Base-by-base conservation (phyloP, 2,113 vertebrate species). In the Tragelaphus scriptus region DNA sequence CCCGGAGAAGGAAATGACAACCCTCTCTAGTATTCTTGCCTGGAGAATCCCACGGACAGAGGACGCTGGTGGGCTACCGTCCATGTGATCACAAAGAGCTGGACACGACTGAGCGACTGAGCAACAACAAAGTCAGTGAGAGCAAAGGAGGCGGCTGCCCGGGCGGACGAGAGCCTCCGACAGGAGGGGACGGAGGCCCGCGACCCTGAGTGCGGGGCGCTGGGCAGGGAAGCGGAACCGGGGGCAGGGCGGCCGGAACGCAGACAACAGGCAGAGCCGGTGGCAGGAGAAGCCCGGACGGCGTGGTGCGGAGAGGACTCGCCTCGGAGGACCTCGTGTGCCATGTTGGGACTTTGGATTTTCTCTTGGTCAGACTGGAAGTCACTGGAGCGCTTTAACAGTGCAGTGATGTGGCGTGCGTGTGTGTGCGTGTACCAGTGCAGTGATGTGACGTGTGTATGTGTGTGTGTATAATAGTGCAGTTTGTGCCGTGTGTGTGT, bases 271-370 rank as follows among this genome's bases (percentile, higher is more conserved):
- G 17, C 15, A n/a, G 61, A 26, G 9, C 6, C 5, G 6, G 10
- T 4, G 32, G 36, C 10, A 25, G 19, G 23, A 53, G 13, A 28
- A 15, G 6, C 13, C n/a, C 53, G 86, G 77, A 77, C 14, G 9
- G 10, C 0, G 1, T 40, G n/a, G 11, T 7, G 1, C 7, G 15
- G 17, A 36, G 32, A 9, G 53, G 9, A 23, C 21, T 5, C 9
- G 11, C 36, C n/a, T 8, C 0, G 5, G 80, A 55, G 40, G 11
- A 13, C 19, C n/a, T 13, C 55, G 7, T 0, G 2, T 14, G 12
- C 14, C n/a, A 77, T 25, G 30, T 30, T 15, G 28, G 28, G 63
- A 49, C 36, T 28, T 16, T 10, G 11, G 3, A 14, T 13, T 91
- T 8, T 32, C 44, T 61, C 32, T 53, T 55, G 61, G 28, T 16